Conservation (phyloP, 2,113 vertebrate species). For the Neogale vison region DNA sequence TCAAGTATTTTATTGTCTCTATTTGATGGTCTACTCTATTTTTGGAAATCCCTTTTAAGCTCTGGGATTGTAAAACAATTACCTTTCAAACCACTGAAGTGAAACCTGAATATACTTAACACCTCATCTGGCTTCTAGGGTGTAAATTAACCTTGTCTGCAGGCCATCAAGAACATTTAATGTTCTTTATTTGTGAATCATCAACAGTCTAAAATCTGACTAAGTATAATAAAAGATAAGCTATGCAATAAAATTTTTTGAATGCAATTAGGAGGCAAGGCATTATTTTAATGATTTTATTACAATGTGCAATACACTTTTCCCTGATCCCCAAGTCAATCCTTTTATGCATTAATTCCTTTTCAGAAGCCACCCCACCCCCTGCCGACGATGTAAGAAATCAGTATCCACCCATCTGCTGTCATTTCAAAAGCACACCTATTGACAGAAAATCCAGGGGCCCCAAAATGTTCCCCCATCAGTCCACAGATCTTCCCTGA, state of each 20-base stretch:
- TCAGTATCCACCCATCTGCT: not conserved
- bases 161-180: slow-evolving; percentile 40
- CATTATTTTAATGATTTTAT: slow-evolving; percentile 34
- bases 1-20: slow-evolving; percentile 35
- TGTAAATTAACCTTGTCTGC: slow-evolving; percentile 54
- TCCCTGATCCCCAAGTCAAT: not conserved
- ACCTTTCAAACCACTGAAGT: slow-evolving; percentile 56
- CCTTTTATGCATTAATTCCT: not conserved
- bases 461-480: not conserved
- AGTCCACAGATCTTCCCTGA: rapidly evolving
- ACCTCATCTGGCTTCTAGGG: slow-evolving; percentile 22
- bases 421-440: not conserved
- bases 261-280: not conserved
- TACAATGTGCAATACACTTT: not conserved
- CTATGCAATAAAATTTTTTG: not conserved
- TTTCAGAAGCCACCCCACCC: slow-evolving; percentile 12
- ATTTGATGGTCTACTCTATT: slow-evolving; percentile 39
- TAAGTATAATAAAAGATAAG: slow-evolving; percentile 41
- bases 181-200: slow-evolving; percentile 45
- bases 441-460: not conserved
- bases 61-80: slow-evolving; percentile 51
- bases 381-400: not conserved
- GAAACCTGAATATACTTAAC: slow-evolving; percentile 58
- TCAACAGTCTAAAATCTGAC: slow-evolving; percentile 36
- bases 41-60: slow-evolving; percentile 35